Evolutionary conservation across 1,140 invertebrate genomes (phyloP), one percentile per base, ranked within the genome.

Genomic region (Apis dorsata): DNA sequence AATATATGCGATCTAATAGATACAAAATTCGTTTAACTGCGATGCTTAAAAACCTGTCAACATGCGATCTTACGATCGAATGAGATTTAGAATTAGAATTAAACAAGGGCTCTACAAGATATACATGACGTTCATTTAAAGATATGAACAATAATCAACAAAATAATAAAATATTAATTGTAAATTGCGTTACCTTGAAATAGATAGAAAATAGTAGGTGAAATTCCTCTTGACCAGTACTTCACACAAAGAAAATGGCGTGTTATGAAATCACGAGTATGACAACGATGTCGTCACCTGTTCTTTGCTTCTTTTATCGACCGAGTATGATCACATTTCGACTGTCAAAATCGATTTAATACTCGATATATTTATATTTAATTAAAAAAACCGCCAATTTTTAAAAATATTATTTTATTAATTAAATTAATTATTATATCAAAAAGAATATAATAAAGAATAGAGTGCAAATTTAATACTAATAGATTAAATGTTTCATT

Each of bases 171-270:
- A 77, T 34, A 15, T 44, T 12, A 51, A 86, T 81, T 82, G 73
- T 86, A 79, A 79, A 71, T 86, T 55, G 71, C 83, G 80, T 90
- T 91, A 93, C 90, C 91, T 88, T 83, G 84, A 85, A 88, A 87
- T 86, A 72, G 73, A 79, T 84, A 84, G 66, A 87, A 91, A 91
- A 88, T 81, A 91, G 88, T 84, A 85, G 73, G 85, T 55, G 86
- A 87, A 91, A 89, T 89, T 81, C 74, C 81, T 85, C 82, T 91
- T 77, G 68, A 86, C 85, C 83, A 87, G 88, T 87, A 89, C 88
- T 92, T 87, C 90, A 93, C 92, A 93, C 91, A 93, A 93, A 93
- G 93, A 93, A 93, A 93, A 93, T 93, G 93, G 93, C 93, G 93
- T 92, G 92, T 92, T 90, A 92, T 90, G 90, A 92, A 93, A 93